A percentile compares a stretch with the other conserved stretches of the same genome.
phyloP scores from a whole-genome alignment of 2,888 invertebrate genomes.

The Ametastegia equiseti region DNA sequence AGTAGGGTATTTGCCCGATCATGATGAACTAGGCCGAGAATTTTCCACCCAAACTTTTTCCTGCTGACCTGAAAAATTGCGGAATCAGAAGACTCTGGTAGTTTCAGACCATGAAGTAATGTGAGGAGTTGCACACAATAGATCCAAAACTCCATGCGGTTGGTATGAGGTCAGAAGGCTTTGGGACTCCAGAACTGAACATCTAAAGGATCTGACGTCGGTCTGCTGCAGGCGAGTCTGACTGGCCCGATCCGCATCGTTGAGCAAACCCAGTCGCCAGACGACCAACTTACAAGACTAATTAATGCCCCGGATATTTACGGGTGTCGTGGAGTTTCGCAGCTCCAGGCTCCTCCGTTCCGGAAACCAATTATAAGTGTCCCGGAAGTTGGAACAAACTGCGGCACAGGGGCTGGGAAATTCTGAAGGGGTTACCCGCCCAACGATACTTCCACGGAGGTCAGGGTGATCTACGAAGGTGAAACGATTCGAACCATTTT shows the following conservation, averaged over 20 bases:
- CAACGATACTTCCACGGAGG: not conserved
- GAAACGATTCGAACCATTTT: not conserved
- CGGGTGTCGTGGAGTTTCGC: constrained; percentile 49
- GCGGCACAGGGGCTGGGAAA: constrained; percentile 57
- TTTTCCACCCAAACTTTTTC: no score
- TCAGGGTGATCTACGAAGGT: not conserved
- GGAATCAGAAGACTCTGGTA: no score
- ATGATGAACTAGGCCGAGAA: no score
- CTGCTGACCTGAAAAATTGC: no score
- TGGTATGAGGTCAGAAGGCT: not conserved
- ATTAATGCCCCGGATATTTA: constrained; percentile 53
- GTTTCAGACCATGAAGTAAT: not conserved
- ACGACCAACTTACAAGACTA: constrained; percentile 50
- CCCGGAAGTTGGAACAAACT: constrained; percentile 65
- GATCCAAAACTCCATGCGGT: not conserved
- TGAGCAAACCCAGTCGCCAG: constrained; percentile 35
- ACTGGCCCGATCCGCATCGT: constrained; percentile 12
- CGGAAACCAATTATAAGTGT: constrained; percentile 71
- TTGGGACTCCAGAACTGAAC: not conserved
- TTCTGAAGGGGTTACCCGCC: constrained; percentile 57
- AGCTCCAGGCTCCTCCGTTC: constrained; percentile 19
- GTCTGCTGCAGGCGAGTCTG: constrained; percentile 21
- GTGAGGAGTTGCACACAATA: not conserved
- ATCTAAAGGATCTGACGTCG: not conserved
- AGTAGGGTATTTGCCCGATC: no score